These are phyloP conservation scores for Anastatus disparis DNA, from an alignment of 1,140 invertebrate species.

Conservation along the genomic window DNA sequence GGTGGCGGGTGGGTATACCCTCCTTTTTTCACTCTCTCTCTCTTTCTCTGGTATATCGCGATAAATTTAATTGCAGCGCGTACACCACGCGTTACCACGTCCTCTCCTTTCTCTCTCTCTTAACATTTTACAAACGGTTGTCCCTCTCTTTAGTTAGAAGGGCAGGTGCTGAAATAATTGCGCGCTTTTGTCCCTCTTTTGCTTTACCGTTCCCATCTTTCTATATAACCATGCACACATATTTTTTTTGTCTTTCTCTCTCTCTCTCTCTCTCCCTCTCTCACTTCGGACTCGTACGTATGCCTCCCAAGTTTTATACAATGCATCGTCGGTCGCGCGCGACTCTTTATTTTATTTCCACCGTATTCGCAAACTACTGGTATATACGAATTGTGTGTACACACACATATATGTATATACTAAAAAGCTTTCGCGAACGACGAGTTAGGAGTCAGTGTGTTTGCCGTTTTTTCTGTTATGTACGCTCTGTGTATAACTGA, in stretches of 20 bases:
- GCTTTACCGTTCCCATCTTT: constrained; percentile 9
- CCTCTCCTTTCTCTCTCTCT: no score
- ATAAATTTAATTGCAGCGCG: constrained; percentile 45
- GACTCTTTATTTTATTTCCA: background rate
- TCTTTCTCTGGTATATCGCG: constrained; percentile 35
- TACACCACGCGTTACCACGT: background rate
- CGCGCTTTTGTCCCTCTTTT: constrained; percentile 32
- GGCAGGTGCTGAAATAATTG: constrained; percentile 45
- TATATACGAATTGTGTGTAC: no score
- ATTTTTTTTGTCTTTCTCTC: background rate
- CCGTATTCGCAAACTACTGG: background rate
- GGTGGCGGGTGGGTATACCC: constrained; percentile 1
- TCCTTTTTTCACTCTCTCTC: no score
- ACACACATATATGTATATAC: no score
- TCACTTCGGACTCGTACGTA: no score
- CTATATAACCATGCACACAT: background rate
- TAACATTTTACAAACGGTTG: no score
- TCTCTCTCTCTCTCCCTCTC: background rate
- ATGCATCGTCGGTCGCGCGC: background rate
- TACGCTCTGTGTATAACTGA: background rate
- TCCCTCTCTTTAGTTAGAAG: background rate
- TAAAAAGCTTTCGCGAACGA: no score
- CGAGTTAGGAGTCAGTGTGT: no score
- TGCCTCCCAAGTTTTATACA: background rate
- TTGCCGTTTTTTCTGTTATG: no score